These are phyloP conservation scores for Mimachlamys varia DNA, from an alignment of 2,888 invertebrate species.

Conservation along the genomic window DNA sequence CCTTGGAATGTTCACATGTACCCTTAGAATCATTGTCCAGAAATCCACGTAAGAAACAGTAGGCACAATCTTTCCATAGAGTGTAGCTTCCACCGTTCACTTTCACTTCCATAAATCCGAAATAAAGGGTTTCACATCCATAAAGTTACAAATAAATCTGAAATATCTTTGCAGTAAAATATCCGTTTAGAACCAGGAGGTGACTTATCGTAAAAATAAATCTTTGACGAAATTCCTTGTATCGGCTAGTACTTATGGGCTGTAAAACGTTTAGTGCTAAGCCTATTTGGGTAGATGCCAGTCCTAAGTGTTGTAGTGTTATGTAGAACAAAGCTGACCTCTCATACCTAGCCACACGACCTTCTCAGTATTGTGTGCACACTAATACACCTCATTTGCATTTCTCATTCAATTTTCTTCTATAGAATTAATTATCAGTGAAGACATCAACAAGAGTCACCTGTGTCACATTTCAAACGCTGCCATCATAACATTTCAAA, in stretches of 20 bases:
- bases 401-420: slow-evolving; percentile 13
- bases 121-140: neutral
- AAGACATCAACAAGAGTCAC: slow-evolving; percentile 7
- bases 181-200: neutral
- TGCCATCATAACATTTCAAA: neutral
- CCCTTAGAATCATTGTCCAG: neutral
- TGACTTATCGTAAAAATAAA: slow-evolving; percentile 9
- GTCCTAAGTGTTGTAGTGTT: neutral
- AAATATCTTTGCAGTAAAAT: neutral
- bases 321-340: slow-evolving; percentile 22
- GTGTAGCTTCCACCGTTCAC: slow-evolving; percentile 5
- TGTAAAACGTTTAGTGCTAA: slow-evolving; percentile 15
- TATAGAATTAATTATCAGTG: slow-evolving; percentile 14
- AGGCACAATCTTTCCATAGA: slow-evolving; percentile 19
- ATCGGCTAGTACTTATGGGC: neutral
- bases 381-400: slow-evolving; percentile 24
- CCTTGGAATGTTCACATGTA: slow-evolving; percentile 31
- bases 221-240: slow-evolving; percentile 3
- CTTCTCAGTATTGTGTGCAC: slow-evolving; percentile 1
- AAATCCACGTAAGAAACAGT: slow-evolving; percentile 25
- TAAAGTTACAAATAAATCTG: neutral
- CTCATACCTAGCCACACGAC: neutral
- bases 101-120: slow-evolving; percentile 29
- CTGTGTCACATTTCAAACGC: slow-evolving; percentile 8
- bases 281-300: slow-evolving; percentile 34